Base-by-base conservation (phyloP, 1,140 invertebrate species). In the Neelides sp. region DNA sequence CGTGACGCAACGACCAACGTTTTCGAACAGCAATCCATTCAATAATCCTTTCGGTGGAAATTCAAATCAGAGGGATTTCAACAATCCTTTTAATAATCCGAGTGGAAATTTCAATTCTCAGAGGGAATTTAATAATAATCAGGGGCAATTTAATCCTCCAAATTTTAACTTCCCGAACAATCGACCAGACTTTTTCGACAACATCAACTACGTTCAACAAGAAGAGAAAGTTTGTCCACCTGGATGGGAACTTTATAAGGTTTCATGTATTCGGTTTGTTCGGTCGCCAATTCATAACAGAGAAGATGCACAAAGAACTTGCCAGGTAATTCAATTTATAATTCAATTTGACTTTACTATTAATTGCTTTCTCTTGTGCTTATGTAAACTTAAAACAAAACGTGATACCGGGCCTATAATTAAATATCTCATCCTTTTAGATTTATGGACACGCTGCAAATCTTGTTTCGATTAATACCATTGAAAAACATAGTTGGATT, bases 401-500 rank as follows among this genome's bases (percentile, higher is more conserved):
- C n/a, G 2, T 22, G 17, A 27, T 20, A 2, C 23, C 12, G 24
- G 7, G 19, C 45, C n/a, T 37, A 3, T 46, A 19, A 19, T 12
- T 35, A 41, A 47, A 40, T 30, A 40, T 56, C 28, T 54, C 51
- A 42, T 53, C 52, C 59, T 59, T 59, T 53, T 63, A 73, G 66
- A 75, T 78, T 0, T 86, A 80, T 65, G 58, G 55, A 40, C 52
- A 61, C 42, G 81, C 82, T 60, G 77, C 84, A 15, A 84, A 92
- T 64, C 65, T 95, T 28, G 69, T 85, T 0, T 79, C 81, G 53
- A 74, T 93, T 7, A 84, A 83, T 63, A 79, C 72, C 42, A 67
- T 82, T 3, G 88, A 92, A 48, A 87, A 95, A 64, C 88, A 93
- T 73, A 75, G 80, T 0, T 92, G 90, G 64, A 69, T 93, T 12